Evolutionary conservation across 1,140 invertebrate species (phyloP).

Genomic region (Heliconius eleuchia): DNA sequence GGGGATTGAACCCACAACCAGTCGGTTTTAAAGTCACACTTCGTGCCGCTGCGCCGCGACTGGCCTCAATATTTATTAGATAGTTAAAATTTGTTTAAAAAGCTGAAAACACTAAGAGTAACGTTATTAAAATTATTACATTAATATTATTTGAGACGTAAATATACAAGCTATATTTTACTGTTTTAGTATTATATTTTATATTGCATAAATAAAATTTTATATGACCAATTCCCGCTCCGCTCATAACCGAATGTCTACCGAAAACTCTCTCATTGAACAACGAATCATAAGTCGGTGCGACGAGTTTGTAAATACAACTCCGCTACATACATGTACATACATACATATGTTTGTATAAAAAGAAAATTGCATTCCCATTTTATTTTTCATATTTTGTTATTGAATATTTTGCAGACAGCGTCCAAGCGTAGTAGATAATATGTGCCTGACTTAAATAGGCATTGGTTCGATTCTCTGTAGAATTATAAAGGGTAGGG

Average conservation of each 20-base stretch:
- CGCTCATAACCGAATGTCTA: not conserved
- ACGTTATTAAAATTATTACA: too few species aligned
- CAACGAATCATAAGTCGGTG: conserved; percentile 7
- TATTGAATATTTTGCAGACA: not conserved
- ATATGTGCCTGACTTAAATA: not conserved
- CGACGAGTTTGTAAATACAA: conserved; percentile 4
- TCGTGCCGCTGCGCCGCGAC: too few species aligned
- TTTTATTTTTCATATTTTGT: conserved; percentile 1
- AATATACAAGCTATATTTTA: too few species aligned
- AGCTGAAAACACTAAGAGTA: too few species aligned
- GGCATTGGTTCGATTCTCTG: not conserved
- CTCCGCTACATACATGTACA: not conserved
- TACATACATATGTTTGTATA: not conserved
- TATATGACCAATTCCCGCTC: not conserved
- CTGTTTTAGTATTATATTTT: too few species aligned
- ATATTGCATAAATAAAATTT: too few species aligned
- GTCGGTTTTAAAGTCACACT: too few species aligned
- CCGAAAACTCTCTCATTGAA: conserved; percentile 1
- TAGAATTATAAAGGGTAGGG: not conserved
- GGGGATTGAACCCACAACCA: too few species aligned
- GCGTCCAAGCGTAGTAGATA: not conserved
- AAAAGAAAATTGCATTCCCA: not conserved
- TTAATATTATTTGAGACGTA: too few species aligned
- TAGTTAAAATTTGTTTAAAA: too few species aligned
- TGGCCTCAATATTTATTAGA: too few species aligned